These are phyloP conservation scores for Heterocephalus glaber DNA, from an alignment of 2,113 vertebrate species.

Conservation along the genomic window DNA sequence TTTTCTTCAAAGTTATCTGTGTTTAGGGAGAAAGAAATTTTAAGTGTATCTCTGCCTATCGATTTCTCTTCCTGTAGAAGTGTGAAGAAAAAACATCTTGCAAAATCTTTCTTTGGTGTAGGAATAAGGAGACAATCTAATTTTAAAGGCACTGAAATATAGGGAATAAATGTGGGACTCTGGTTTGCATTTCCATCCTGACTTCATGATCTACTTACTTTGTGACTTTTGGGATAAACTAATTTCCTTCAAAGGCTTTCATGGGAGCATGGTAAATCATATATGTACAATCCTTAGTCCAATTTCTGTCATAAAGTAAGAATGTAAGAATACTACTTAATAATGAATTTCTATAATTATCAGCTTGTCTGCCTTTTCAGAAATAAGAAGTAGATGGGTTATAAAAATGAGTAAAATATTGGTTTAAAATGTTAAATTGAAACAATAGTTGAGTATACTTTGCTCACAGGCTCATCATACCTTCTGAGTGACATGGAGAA, in stretches of 20 bases:
- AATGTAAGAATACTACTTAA: neutral
- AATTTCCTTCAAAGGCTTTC: neutral
- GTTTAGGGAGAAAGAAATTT: neutral
- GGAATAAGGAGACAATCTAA: neutral
- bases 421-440: constrained; percentile 4
- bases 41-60: neutral
- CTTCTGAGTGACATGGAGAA: neutral
- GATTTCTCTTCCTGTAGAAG: constrained; percentile 17
- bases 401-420: constrained; percentile 19
- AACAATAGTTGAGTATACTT: neutral
- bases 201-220: neutral
- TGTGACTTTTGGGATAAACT: neutral
- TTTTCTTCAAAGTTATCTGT: constrained; percentile 42
- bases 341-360: neutral
- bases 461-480: neutral
- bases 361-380: neutral
- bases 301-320: neutral
- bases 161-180: neutral
- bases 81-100: constrained; percentile 59
- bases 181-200: neutral
- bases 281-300: neutral
- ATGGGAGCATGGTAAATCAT: neutral
- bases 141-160: neutral
- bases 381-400: neutral
- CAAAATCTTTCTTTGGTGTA: neutral